Evolutionary conservation across 2,797 vertebrate genomes (phyloP).

Genomic region (Tapera naevia): DNA sequence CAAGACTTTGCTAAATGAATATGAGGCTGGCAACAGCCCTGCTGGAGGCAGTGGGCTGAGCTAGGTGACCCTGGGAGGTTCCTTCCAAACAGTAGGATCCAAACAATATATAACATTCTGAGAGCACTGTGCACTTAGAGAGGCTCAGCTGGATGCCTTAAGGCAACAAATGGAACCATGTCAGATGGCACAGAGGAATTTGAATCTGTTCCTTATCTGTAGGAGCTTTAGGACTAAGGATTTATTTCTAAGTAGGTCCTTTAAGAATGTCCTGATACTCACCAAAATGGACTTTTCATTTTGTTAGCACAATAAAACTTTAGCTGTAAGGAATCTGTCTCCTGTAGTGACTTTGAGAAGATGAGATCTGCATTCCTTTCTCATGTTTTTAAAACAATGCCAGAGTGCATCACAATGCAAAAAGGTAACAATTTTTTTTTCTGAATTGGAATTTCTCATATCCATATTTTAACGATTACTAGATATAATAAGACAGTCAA

Average conservation of each 20-base stretch:
- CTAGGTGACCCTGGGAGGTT: neutral
- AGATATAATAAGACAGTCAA: neutral
- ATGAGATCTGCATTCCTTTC: neutral
- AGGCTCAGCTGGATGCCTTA: neutral
- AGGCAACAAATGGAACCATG: neutral
- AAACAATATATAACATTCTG: neutral
- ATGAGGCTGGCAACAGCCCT: fast-evolving
- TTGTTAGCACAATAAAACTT: neutral
- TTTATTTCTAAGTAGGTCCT: neutral
- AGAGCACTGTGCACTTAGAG: neutral
- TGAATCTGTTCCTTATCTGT: neutral
- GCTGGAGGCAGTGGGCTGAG: neutral
- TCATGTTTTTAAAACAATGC: neutral
- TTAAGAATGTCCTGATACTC: neutral
- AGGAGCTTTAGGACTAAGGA: neutral
- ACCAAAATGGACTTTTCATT: neutral
- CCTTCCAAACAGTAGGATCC: neutral
- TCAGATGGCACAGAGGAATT: neutral
- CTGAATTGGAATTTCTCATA: neutral
- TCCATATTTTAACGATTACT: neutral
- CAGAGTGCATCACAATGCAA: neutral
- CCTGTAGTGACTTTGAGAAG: neutral
- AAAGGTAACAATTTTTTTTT: neutral
- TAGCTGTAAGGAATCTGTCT: neutral
- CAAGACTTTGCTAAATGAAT: neutral